Conservation (phyloP, 2,888 invertebrate genomes). For the Doris montereyensis region DNA sequence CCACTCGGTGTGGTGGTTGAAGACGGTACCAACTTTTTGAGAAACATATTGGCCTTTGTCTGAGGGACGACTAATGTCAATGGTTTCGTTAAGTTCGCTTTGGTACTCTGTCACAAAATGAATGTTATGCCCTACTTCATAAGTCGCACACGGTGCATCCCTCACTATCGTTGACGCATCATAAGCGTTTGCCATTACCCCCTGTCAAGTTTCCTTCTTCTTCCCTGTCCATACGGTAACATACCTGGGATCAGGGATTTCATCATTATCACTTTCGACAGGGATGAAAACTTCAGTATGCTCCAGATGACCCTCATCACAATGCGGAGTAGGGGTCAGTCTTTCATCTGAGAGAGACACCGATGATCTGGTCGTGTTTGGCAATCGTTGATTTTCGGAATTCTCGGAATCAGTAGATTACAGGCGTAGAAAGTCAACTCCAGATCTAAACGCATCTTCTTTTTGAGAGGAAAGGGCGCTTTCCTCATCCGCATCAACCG, state of each 20-base stretch:
- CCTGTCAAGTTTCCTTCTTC: background rate
- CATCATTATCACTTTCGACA: background rate
- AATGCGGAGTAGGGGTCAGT: background rate
- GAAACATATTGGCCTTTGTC: too few species aligned
- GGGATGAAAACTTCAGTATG: background rate
- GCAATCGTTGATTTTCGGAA: background rate
- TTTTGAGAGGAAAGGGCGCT: background rate
- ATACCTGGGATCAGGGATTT: background rate
- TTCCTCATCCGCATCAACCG: slow-evolving; percentile 1
- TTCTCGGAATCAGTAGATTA: background rate
- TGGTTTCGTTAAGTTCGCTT: background rate
- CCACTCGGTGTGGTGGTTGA: too few species aligned
- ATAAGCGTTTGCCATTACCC: too few species aligned
- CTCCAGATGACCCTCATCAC: background rate
- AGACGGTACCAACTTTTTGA: too few species aligned
- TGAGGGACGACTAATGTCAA: too few species aligned
- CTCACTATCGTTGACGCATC: too few species aligned
- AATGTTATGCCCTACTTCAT: background rate
- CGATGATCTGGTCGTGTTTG: background rate
- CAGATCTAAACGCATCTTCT: background rate
- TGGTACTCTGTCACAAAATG: background rate
- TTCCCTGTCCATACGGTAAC: background rate
- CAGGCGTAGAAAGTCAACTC: background rate
- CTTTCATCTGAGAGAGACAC: background rate
- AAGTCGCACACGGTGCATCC: too few species aligned